These are phyloP conservation scores for Drosophila chauvacae DNA, from an alignment of 1,140 invertebrate genomes.

Conservation along the genomic window DNA sequence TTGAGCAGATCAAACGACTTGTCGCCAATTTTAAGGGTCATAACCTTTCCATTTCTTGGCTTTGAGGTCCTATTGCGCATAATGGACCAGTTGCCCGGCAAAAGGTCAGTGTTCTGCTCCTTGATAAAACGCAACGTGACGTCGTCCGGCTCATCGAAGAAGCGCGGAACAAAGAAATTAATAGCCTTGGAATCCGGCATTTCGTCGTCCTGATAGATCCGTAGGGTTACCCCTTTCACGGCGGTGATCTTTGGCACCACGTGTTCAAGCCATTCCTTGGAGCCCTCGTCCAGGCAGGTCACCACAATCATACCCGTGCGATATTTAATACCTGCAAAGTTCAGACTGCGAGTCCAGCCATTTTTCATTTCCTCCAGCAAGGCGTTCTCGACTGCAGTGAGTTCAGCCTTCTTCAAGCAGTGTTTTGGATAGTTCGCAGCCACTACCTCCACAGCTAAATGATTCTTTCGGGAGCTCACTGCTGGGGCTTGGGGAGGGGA, in stretches of 20 bases:
- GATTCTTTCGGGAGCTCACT: neutral
- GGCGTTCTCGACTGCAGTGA: neutral
- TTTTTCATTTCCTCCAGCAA: constrained; percentile 9
- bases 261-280: constrained; percentile 13
- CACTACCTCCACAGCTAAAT: neutral
- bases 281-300: constrained; percentile 4
- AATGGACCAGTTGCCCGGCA: neutral
- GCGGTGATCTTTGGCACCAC: neutral
- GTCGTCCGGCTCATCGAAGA: neutral
- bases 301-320: neutral
- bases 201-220: neutral
- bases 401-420: neutral
- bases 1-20: constrained; percentile 1
- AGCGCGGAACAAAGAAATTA: neutral
- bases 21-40: neutral
- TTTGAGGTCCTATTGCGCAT: no score
- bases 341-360: constrained; percentile 18
- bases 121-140: neutral
- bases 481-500: neutral
- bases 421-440: neutral
- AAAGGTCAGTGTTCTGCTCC: constrained; percentile 16
- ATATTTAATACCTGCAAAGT: constrained; percentile 12
- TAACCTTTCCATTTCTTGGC: neutral
- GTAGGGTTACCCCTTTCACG: neutral
- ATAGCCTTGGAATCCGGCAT: neutral